A percentile compares a stretch with the other conserved stretches of the same genome.
phyloP scores from a whole-genome alignment of 2,113 vertebrate genomes.

The Epinephelus moara region DNA sequence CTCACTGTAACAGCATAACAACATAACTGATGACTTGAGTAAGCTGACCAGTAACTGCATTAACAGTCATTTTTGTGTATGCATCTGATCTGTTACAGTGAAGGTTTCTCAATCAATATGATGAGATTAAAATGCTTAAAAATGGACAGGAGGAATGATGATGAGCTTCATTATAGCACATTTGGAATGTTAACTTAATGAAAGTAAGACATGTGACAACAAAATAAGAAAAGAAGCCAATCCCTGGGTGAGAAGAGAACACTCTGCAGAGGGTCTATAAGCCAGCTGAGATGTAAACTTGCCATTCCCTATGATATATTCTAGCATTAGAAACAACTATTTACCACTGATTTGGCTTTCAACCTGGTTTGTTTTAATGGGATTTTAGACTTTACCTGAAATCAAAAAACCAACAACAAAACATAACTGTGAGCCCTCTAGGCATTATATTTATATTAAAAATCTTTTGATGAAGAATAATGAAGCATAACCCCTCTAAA shows the following conservation, averaged over 20 bases:
- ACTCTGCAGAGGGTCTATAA: neutral
- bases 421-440: neutral
- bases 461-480: constrained; percentile 1
- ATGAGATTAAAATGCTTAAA: neutral
- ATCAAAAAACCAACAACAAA: neutral
- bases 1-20: no score
- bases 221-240: neutral
- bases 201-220: neutral
- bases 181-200: neutral
- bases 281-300: neutral
- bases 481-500: neutral
- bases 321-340: neutral
- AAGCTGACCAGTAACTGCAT: no score
- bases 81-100: neutral
- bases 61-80: neutral
- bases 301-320: neutral
- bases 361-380: neutral
- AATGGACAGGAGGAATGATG: neutral
- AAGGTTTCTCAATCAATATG: neutral
- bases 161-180: neutral
- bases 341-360: neutral
- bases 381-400: neutral
- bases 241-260: neutral
- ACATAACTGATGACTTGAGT: no score
- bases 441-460: neutral